Evolutionary conservation across 2,888 invertebrate species (phyloP).

Genomic region (Lathronympha strigana): DNA sequence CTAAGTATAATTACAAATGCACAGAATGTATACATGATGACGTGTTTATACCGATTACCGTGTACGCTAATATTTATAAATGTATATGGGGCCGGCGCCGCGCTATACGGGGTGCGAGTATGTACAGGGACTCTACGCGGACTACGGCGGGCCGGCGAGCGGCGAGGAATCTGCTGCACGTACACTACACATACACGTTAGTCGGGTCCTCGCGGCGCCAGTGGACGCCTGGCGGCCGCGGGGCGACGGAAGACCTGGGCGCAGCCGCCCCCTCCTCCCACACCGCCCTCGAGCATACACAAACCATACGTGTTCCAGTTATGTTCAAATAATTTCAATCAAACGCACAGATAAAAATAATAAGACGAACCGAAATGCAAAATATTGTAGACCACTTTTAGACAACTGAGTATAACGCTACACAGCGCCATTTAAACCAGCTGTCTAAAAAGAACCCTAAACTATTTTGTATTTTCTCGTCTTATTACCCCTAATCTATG

Average conservation of each 20-base stretch:
- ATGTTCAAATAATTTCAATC: no score
- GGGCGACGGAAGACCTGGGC: conserved; percentile 69
- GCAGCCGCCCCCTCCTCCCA: neutral
- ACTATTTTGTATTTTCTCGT: neutral
- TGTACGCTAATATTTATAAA: conserved; percentile 57
- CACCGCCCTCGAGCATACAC: no score
- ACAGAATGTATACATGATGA: conserved; percentile 74
- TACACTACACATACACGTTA: neutral
- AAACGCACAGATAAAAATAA: neutral
- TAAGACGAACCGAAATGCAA: neutral
- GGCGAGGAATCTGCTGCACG: neutral
- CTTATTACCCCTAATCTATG: neutral
- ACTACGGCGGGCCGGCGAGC: neutral
- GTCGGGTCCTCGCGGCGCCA: neutral
- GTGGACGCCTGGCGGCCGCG: neutral
- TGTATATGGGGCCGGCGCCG: conserved; percentile 35
- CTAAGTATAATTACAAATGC: conserved; percentile 83
- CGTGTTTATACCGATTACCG: conserved; percentile 66
- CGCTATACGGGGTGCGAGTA: conserved; percentile 22
- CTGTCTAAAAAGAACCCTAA: neutral
- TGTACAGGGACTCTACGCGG: conserved; percentile 24
- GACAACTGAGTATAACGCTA: neutral
- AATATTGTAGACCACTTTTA: neutral
- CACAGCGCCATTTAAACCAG: neutral
- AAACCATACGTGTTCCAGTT: no score